phyloP scores from a whole-genome alignment of 2,888 invertebrate genomes.

The Podabrus alpinus region DNA sequence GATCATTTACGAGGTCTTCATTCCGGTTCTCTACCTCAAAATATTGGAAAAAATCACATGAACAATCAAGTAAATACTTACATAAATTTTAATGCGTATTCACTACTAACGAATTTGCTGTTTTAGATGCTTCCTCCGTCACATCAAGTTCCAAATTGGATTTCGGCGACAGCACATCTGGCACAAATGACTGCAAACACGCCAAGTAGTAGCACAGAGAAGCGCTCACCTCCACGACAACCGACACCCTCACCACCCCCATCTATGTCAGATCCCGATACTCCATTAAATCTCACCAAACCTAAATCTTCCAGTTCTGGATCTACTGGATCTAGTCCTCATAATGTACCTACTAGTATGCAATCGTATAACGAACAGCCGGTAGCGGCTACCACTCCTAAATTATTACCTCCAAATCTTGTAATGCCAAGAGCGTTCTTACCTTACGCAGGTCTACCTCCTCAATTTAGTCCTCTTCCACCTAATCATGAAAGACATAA shows the following conservation, averaged over 20 bases:
- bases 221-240: slow-evolving; percentile 49
- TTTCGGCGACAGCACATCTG: slow-evolving; percentile 70
- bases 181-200: slow-evolving; percentile 67
- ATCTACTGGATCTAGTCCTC: slow-evolving; percentile 61
- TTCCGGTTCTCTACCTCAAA: slow-evolving; percentile 46
- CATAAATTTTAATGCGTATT: background rate
- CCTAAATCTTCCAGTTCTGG: slow-evolving; percentile 67
- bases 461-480: slow-evolving; percentile 59
- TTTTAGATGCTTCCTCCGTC: slow-evolving; percentile 60
- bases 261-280: slow-evolving; percentile 67
- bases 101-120: background rate
- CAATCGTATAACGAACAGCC: slow-evolving; percentile 59
- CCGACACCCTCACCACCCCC: slow-evolving; percentile 51
- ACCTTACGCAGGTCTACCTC: slow-evolving; percentile 66
- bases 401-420: slow-evolving; percentile 62
- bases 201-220: slow-evolving; percentile 39
- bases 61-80: slow-evolving; percentile 48
- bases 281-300: slow-evolving; percentile 87
- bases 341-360: slow-evolving; percentile 50
- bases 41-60: slow-evolving; percentile 46
- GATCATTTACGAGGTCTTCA: slow-evolving; percentile 62
- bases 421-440: slow-evolving; percentile 65
- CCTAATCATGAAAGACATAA: slow-evolving; percentile 46
- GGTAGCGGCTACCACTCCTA: slow-evolving; percentile 62
- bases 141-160: slow-evolving; percentile 64